Conservation (phyloP, 2,888 invertebrate species). For the Coelopa pilipes region DNA sequence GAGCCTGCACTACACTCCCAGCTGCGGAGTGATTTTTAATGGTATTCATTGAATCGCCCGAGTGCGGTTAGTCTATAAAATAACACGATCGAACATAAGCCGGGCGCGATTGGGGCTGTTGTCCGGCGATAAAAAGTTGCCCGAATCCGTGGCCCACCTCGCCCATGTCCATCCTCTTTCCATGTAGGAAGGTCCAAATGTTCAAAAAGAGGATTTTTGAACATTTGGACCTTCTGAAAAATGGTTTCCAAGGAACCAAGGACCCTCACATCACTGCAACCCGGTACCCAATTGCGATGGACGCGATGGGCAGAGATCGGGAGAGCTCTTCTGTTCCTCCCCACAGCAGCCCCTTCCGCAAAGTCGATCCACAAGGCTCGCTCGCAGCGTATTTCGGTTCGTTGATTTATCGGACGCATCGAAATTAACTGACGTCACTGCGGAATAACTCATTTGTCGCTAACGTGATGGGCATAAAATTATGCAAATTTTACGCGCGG, state of each 20-base stretch:
- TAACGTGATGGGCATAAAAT: constrained; percentile 56
- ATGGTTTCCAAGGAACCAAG: not conserved
- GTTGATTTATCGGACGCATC: constrained; percentile 50
- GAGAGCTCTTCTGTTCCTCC: not conserved
- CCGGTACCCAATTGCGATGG: too few species aligned
- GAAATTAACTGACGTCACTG: constrained; percentile 56
- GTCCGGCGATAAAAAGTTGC: too few species aligned
- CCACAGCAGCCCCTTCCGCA: not conserved
- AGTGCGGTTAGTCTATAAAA: constrained; percentile 10
- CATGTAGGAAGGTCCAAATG: too few species aligned
- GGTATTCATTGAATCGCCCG: constrained; percentile 5
- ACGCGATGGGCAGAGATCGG: too few species aligned
- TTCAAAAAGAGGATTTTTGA: too few species aligned
- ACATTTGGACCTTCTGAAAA: too few species aligned
- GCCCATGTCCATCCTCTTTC: too few species aligned
- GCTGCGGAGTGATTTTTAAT: constrained; percentile 13
- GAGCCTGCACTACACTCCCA: too few species aligned
- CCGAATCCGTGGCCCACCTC: too few species aligned
- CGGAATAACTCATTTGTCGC: constrained; percentile 62
- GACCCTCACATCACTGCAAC: too few species aligned
- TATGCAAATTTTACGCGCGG: constrained; percentile 56
- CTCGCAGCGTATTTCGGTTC: constrained; percentile 3
- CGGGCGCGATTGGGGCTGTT: too few species aligned
- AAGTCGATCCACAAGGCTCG: not conserved
- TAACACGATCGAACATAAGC: too few species aligned